Conservation (phyloP, 2,888 invertebrate species). For the Acanthosepion esculentum region DNA sequence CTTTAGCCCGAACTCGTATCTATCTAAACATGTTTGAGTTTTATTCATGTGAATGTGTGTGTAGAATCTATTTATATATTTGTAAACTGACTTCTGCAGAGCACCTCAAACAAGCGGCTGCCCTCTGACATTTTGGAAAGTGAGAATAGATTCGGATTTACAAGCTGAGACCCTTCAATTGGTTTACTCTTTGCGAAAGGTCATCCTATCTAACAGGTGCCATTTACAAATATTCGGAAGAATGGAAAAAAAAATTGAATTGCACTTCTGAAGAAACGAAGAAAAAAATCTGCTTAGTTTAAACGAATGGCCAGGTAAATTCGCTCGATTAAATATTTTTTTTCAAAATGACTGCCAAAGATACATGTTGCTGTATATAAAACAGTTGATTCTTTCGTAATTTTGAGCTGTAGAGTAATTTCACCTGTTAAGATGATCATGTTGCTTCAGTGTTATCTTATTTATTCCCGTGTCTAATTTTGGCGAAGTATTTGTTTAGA, state of each 20-base stretch:
- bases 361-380: neutral
- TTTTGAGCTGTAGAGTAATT: neutral
- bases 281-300: neutral
- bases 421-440: too few species aligned
- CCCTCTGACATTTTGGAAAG: neutral
- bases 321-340: neutral
- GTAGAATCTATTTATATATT: neutral
- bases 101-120: neutral
- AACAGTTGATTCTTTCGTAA: neutral
- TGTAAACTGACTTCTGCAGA: constrained; percentile 4
- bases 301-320: neutral
- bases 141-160: constrained; percentile 17
- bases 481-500: too few species aligned
- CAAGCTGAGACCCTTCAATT: neutral
- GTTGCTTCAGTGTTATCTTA: too few species aligned
- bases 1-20: neutral
- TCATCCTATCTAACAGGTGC: constrained; percentile 20
- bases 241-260: constrained; percentile 7
- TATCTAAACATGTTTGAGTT: neutral
- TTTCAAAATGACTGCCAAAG: neutral
- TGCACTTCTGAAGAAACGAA: neutral
- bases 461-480: too few species aligned
- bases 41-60: neutral
- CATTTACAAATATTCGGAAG: neutral
- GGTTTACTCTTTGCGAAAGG: neutral